Base-by-base conservation (phyloP, 2,888 invertebrate species). In the Abscondita cerata region DNA sequence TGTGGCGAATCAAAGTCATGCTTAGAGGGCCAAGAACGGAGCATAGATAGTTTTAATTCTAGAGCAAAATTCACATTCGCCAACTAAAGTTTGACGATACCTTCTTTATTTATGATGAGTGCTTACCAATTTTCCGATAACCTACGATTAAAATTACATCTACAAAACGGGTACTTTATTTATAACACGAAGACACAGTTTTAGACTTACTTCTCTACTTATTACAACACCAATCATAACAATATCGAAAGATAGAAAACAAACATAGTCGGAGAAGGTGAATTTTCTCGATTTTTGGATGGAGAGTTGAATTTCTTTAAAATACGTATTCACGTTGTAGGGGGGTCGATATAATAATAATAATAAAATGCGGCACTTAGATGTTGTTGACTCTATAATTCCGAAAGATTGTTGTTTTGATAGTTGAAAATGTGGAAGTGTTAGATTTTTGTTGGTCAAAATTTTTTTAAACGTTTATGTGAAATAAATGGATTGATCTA, bases 401-500 rank as follows among this genome's bases (percentile, higher is more conserved):
- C 52, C 48, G 55, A 59, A 20, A 55, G 60, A 54, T 54, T 60
- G 47, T 52, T 38, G 40, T 25, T 50, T 18, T 40, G 33, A 44
- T 54, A 50, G 38, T 50, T 52, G 34, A 53, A 54, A 54, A 54
- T 55, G 25, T 40, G 62, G 52, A 62, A 69, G 73, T 73, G 76
- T 77, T 77, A 76, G 76, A 76, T 76, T 76, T 76, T 70, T 70
- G 67, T 68, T 71, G 67, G 64, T 73, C 62, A 62, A 62, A 59
- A 59, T 58, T 62, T 62, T 52, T 56, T 52, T 52, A 70, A 56
- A 60, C 63, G 62, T 61, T 69, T 65, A 69, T 78, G 78, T 78
- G 80, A 80, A 80, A 80, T 72, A 80, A 79, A 80, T 80, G 80
- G 80, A 80, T 80, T 75, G 73, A 72, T 68, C 70, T 65, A 70